Conservation (phyloP, 2,888 invertebrate genomes). For the Luperina nickerlii region DNA sequence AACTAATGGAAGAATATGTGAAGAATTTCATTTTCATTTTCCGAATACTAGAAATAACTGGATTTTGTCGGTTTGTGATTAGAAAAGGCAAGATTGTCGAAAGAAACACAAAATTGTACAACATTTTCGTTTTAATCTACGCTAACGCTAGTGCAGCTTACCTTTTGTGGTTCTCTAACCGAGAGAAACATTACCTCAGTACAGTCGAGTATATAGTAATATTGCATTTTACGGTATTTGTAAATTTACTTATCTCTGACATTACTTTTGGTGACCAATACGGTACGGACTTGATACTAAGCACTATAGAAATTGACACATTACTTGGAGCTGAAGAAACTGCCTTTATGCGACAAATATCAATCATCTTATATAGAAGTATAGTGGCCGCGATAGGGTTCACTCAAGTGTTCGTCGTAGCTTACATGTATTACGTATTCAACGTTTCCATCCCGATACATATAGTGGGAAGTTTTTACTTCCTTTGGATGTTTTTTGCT, state of each 20-base stretch:
- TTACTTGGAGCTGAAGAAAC: constrained; percentile 79
- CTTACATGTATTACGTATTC: constrained; percentile 67
- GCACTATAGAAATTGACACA: constrained; percentile 76
- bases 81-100: constrained; percentile 71
- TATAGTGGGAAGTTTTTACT: constrained; percentile 67
- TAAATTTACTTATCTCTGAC: constrained; percentile 71
- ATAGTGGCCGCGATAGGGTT: constrained; percentile 56
- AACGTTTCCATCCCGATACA: constrained; percentile 68
- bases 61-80: constrained; percentile 76
- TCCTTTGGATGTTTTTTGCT: constrained; percentile 71
- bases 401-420: constrained; percentile 62
- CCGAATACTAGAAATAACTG: constrained; percentile 68
- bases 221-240: constrained; percentile 68
- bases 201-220: constrained; percentile 73
- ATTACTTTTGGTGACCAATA: constrained; percentile 71
- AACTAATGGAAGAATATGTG: constrained; percentile 71
- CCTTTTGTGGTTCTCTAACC: constrained; percentile 68
- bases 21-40: constrained; percentile 64
- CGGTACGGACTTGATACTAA: constrained; percentile 70
- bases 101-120: constrained; percentile 69
- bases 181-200: constrained; percentile 66
- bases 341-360: constrained; percentile 76
- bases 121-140: constrained; percentile 62
- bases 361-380: constrained; percentile 58
- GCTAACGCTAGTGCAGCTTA: constrained; percentile 62